Conservation (phyloP, 1,140 invertebrate species). For the Drosophila tani region DNA sequence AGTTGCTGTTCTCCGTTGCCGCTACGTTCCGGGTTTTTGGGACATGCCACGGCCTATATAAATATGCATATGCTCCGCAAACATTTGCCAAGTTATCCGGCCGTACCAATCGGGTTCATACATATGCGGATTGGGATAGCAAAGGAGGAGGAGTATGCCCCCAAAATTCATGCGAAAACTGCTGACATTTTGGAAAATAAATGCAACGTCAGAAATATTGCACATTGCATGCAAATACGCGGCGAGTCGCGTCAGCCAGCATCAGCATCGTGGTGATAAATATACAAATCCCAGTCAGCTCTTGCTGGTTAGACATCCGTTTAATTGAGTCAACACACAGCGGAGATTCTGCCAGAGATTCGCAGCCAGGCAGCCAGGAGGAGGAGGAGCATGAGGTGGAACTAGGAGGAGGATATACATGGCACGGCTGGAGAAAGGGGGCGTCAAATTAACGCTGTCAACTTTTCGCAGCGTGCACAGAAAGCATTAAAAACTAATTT, state of each 20-base stretch:
- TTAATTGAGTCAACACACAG: slow-evolving; percentile 76
- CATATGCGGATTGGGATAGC: not conserved
- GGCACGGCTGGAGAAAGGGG: slow-evolving; percentile 12
- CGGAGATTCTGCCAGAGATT: slow-evolving; percentile 20
- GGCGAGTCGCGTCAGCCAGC: slow-evolving; percentile 39
- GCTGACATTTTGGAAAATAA: slow-evolving; percentile 78
- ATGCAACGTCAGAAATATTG: slow-evolving; percentile 76
- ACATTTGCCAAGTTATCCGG: slow-evolving; percentile 66
- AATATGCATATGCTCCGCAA: slow-evolving; percentile 78
- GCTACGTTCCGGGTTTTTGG: not conserved
- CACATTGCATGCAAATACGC: slow-evolving; percentile 73
- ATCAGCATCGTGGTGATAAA: slow-evolving; percentile 52
- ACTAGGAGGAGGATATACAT: not conserved
- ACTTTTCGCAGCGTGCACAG: slow-evolving; percentile 47
- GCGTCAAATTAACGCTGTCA: slow-evolving; percentile 69
- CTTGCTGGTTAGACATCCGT: slow-evolving; percentile 65
- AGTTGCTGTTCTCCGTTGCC: not conserved
- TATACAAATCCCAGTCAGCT: slow-evolving; percentile 64
- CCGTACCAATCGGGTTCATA: slow-evolving; percentile 12
- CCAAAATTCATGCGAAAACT: slow-evolving; percentile 75
- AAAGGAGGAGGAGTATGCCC: not conserved
- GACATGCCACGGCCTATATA: slow-evolving; percentile 65
- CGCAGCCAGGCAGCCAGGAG: not conserved
- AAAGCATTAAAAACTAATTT: slow-evolving; percentile 81
- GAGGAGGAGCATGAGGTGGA: not conserved